phyloP scores from a whole-genome alignment of 1,140 invertebrate species.

The Cheumatopsyche charites region DNA sequence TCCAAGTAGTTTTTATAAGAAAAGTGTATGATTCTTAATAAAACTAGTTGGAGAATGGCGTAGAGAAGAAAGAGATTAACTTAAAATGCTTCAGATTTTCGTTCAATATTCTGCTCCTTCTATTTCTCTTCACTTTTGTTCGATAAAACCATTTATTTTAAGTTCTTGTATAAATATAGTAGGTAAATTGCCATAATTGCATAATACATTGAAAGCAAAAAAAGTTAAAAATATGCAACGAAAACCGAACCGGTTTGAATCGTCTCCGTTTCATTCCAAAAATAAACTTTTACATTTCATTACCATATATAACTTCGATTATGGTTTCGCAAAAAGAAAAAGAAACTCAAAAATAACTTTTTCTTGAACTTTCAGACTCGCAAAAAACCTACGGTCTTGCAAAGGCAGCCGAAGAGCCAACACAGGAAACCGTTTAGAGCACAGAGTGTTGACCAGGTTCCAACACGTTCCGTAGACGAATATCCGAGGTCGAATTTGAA shows the following conservation, averaged over 20 bases:
- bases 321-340: neutral
- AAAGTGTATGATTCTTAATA: too few species aligned
- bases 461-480: slow-evolving; percentile 81
- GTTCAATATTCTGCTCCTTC: too few species aligned
- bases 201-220: too few species aligned
- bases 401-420: slow-evolving; percentile 79
- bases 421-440: slow-evolving; percentile 77
- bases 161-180: too few species aligned
- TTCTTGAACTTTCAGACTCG: slow-evolving; percentile 64
- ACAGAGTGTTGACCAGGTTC: slow-evolving; percentile 77
- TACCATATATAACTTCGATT: neutral
- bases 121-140: too few species aligned
- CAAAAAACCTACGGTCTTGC: slow-evolving; percentile 72
- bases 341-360: neutral
- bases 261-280: neutral
- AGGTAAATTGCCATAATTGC: too few species aligned
- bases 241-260: neutral
- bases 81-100: too few species aligned
- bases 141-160: too few species aligned
- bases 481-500: neutral
- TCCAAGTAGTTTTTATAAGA: too few species aligned
- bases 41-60: too few species aligned
- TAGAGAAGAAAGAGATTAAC: too few species aligned
- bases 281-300: neutral
- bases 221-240: too few species aligned